Evolutionary conservation across 1,140 invertebrate genomes (phyloP), one percentile per base, ranked within the genome.

Genomic region (Drosophila ohnishii): DNA sequence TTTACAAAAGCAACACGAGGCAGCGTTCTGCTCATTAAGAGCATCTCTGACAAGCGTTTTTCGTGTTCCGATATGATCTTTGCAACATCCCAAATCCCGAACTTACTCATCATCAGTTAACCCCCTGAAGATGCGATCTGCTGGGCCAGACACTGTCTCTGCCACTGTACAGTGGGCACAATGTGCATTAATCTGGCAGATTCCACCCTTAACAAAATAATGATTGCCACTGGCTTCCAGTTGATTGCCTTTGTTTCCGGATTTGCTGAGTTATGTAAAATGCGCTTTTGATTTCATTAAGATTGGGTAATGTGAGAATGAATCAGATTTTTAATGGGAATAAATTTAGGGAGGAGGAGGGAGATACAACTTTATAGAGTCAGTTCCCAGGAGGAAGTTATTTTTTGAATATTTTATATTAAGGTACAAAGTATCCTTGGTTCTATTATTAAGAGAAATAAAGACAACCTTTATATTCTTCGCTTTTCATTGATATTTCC

Each of bases 21-120:
- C 84, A 35, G 60, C 55, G 84, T 88, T 88, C 73, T 74, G 85
- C 80, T 87, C 84, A 87, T 87, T 87, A 88, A 74, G 65, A 64
- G 60, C 63, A 53, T 58, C 72, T 50, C 75, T 78, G 82, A 86
- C 82, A 87, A 86, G 75, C 79, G 71, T 72, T 85, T 75, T 66
- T 61, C 62, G 56, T 61, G 44, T 55, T 51, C 32, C 59, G 82
- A 86, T 86, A 86, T 58, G 83, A 86, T 86, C 82, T 65, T 48
- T 59, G 59, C 28, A 67, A 51, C 65, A 56, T 59, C 61, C 56
- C 42, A 70, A 81, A 61, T 55, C 48, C 44, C 61, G 30, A 25
- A 47, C 57, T 40, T 53, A 48, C 55, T 22, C 25, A 34, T 42
- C 51, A 37, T 25, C 34, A 19, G 30, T 30, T 64, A 45, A 30